phyloP scores from a whole-genome alignment of 2,797 vertebrate genomes.

The Lacerta bilineata region DNA sequence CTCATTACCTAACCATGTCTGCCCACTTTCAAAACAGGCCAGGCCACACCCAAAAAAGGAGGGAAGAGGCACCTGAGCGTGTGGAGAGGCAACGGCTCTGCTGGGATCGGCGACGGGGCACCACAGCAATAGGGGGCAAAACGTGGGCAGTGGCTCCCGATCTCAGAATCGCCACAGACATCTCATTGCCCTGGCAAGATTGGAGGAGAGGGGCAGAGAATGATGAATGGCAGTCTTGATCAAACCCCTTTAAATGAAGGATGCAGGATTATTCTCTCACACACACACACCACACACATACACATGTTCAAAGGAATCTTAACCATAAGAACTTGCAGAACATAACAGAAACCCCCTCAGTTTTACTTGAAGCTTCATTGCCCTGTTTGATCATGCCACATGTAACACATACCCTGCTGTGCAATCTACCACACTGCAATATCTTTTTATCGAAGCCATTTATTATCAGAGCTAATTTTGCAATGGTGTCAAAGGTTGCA shows the following conservation, averaged over 20 bases:
- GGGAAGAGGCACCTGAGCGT: slow-evolving; percentile 12
- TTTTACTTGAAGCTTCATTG: background rate
- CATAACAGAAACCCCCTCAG: background rate
- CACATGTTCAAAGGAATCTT: too few species aligned
- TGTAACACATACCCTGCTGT: background rate
- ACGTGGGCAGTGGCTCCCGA: background rate
- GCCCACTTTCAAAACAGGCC: background rate
- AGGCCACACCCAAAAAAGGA: background rate
- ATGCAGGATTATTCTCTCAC: background rate
- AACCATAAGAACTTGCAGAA: background rate
- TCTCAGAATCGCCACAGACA: background rate
- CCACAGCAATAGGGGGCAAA: background rate
- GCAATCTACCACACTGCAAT: background rate
- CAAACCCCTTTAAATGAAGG: background rate
- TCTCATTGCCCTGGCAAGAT: background rate
- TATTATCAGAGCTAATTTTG: background rate
- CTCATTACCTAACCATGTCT: background rate
- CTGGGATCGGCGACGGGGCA: background rate
- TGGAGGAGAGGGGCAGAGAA: background rate
- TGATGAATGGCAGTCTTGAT: background rate
- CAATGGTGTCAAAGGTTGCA: background rate
- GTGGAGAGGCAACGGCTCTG: background rate
- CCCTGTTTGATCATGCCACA: background rate
- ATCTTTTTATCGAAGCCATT: background rate
- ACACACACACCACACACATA: background rate